phyloP scores from a whole-genome alignment of 2,113 vertebrate genomes.

The Chionomys nivalis region DNA sequence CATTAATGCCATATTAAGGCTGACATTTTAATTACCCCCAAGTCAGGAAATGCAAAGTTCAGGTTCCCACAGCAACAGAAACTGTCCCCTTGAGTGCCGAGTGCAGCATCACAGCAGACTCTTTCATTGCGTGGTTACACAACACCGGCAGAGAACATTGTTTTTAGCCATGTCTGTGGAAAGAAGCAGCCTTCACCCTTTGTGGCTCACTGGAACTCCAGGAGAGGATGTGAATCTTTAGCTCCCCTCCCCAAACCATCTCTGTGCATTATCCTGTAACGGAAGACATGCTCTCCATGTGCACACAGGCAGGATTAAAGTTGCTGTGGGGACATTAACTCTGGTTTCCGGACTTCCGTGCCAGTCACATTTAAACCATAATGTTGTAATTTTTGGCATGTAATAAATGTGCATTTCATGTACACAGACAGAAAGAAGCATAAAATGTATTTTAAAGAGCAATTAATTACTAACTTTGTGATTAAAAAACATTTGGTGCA shows the following conservation, averaged over 20 bases:
- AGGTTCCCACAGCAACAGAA: conserved; percentile 82
- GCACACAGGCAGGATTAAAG: conserved; percentile 80
- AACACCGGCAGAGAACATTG: conserved; percentile 49
- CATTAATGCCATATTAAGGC: conserved; percentile 83
- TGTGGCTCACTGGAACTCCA: conserved; percentile 68
- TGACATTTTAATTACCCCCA: conserved; percentile 83
- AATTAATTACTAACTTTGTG: conserved; percentile 84
- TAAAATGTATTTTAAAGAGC: conserved; percentile 84
- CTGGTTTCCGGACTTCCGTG: conserved; percentile 82
- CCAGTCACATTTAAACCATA: conserved; percentile 83
- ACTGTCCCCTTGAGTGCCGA: conserved; percentile 77
- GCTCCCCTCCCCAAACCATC: conserved; percentile 52
- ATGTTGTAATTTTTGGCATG: conserved; percentile 83
- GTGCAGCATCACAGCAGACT: conserved; percentile 64
- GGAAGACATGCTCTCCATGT: conserved; percentile 67
- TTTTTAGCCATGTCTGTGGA: conserved; percentile 39
- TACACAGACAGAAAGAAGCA: conserved; percentile 84
- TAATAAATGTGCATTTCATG: conserved; percentile 82
- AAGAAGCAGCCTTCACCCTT: conserved; percentile 43
- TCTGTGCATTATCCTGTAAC: conserved; percentile 54
- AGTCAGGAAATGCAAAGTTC: conserved; percentile 83
- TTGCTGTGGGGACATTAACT: conserved; percentile 82
- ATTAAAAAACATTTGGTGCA: conserved; percentile 84
- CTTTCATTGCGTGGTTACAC: conserved; percentile 72
- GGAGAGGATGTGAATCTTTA: conserved; percentile 63